Conservation (phyloP, 2,113 vertebrate species). For the Clupea harengus region DNA sequence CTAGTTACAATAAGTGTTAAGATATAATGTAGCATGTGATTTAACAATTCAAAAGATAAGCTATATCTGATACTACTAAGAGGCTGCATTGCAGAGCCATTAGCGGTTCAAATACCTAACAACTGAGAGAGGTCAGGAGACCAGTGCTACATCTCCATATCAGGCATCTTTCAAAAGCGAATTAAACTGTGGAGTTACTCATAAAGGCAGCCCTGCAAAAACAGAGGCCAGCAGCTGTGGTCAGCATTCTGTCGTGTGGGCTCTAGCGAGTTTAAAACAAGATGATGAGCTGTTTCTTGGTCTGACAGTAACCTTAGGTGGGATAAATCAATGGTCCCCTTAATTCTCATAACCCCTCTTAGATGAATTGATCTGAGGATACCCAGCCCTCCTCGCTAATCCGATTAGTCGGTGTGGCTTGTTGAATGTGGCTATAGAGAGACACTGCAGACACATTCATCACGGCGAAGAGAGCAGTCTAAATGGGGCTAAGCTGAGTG, state of each 20-base stretch:
- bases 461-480: constrained; percentile 38
- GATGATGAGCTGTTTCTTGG: constrained; percentile 15
- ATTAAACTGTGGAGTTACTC: not conserved
- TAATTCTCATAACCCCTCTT: constrained; percentile 39
- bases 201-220: not conserved
- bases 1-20: not conserved
- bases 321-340: constrained; percentile 42
- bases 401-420: constrained; percentile 52
- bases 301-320: constrained; percentile 21
- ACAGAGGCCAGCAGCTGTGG: not conserved
- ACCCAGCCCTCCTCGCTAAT: constrained; percentile 52
- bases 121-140: not conserved
- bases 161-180: not conserved
- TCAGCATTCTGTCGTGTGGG: constrained; percentile 22
- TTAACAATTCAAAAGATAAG: not conserved
- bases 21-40: not conserved
- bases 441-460: constrained; percentile 67
- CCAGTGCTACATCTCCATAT: not conserved
- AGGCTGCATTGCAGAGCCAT: not conserved
- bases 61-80: not conserved
- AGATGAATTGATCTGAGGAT: constrained; percentile 39
- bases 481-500: constrained; percentile 31
- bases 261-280: constrained; percentile 17
- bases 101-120: not conserved
- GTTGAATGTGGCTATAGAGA: constrained; percentile 37